phyloP scores from a whole-genome alignment of 2,888 invertebrate genomes.

The Synanthedon tipuliformis region DNA sequence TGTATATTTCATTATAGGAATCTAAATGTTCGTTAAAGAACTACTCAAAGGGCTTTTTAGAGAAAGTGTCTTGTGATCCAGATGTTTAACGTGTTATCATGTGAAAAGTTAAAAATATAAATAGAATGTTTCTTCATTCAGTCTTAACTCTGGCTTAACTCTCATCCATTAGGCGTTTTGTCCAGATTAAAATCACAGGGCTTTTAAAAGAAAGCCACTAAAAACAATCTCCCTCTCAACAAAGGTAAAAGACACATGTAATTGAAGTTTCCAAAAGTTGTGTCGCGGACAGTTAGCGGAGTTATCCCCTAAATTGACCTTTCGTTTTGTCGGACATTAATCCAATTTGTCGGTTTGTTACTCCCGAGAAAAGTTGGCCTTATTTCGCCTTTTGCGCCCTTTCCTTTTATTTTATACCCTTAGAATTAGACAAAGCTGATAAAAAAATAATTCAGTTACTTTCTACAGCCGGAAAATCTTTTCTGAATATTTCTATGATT shows the following conservation, averaged over 20 bases:
- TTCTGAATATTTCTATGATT: neutral
- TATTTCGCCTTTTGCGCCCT: conserved; percentile 11
- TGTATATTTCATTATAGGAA: no score
- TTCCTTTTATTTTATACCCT: neutral
- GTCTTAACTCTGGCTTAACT: no score
- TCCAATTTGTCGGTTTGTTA: conserved; percentile 22
- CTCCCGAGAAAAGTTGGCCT: conserved; percentile 10
- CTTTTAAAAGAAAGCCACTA: no score
- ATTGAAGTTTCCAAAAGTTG: neutral
- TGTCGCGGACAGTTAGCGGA: neutral
- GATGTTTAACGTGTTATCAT: no score
- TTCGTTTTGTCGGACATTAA: conserved; percentile 15
- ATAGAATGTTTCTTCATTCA: no score
- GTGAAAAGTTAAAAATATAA: no score
- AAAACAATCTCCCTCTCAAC: neutral
- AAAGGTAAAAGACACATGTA: neutral
- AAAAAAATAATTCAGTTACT: neutral
- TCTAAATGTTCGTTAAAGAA: no score
- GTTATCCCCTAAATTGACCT: conserved; percentile 9
- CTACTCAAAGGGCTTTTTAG: no score
- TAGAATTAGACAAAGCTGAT: neutral
- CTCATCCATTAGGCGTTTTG: no score
- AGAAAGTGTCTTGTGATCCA: no score
- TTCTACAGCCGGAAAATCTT: neutral
- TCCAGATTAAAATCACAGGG: no score